Conservation (phyloP, 92 coral and sea anemone species). For the Chrysogorgia sp. region DNA sequence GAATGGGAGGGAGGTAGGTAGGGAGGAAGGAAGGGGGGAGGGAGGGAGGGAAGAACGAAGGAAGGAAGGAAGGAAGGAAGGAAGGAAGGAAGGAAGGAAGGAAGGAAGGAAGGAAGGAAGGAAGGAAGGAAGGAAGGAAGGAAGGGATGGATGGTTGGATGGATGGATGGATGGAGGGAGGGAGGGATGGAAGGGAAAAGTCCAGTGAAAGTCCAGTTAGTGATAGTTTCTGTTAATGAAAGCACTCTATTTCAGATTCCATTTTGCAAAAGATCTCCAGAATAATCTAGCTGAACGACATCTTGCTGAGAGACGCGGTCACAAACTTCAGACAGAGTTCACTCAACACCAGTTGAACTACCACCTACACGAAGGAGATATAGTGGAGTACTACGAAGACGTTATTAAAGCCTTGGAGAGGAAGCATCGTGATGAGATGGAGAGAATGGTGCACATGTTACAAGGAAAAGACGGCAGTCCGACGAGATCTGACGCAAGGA, state of each 20-base stretch:
- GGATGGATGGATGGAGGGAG: not conserved
- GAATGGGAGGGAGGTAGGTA: not conserved
- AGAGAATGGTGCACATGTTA: constrained; percentile 76
- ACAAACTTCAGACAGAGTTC: constrained; percentile 76
- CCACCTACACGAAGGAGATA: constrained; percentile 66
- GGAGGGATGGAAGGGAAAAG: not conserved
- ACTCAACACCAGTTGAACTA: constrained; percentile 62
- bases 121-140: constrained; percentile 1
- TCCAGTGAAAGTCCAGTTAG: not conserved
- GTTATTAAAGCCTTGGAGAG: constrained; percentile 81
- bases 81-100: not conserved
- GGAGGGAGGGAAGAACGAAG: constrained; percentile 1
- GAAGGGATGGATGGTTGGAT: not conserved
- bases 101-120: constrained; percentile 1
- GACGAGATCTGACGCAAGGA: constrained; percentile 85
- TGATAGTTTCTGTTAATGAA: not conserved
- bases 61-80: not conserved
- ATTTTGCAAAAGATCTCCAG: constrained; percentile 56
- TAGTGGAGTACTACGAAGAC: constrained; percentile 82
- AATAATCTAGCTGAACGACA: constrained; percentile 70
- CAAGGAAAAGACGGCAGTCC: constrained; percentile 85
- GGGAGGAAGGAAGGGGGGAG: not conserved
- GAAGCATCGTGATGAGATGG: constrained; percentile 86
- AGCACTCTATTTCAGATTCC: constrained; percentile 6
- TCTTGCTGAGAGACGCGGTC: constrained; percentile 77